Evolutionary conservation across 2,888 invertebrate species (phyloP), one percentile per base, ranked within the genome.

Genomic region (Dolomedes plantarius): DNA sequence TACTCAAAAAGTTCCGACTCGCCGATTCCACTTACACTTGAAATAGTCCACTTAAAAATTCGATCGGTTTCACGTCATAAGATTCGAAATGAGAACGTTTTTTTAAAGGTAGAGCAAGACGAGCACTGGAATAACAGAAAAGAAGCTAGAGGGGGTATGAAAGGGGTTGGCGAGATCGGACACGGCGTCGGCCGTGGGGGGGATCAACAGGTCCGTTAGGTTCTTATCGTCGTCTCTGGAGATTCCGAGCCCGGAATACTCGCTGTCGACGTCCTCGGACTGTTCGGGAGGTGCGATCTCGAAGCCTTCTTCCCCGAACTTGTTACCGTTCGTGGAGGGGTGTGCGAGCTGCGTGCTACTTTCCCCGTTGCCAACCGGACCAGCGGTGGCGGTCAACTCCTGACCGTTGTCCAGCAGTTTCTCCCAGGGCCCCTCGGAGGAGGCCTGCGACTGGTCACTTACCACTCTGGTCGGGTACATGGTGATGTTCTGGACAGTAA

Each of bases 381-480:
- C 78, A 39, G 67, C 39, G 0, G 74, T 64, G 5, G 74, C 31
- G n/a, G 50, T 68, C 2, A 50, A 64, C 23, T 80, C 80, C 16
- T 75, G 50, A 23, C 75, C 78, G 27, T 74, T 76, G 31, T 86
- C 86, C 31, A 80, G 31, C 23, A 74, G 75, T 19, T 86, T 79
- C n/a, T 80, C 86, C 86, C 86, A 86, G 0, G 80, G 78, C 0
- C 76, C 77, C 50, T 81, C 81, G 3, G 87, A 75, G 9, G 87
- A 81, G 1, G 29, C 81, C 27, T 77, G 76, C 19, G 87, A 81
- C 29, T 82, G 81, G 72, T 87, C 82, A 88, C 88, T 88, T 87
- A 87, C 87, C 87, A 83, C 83, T 39, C 83, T 69, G 5, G 79
- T 79, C 0, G 87, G 79, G 36, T 87, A 76, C 87, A 87, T 87